Evolutionary conservation across 2,888 invertebrate genomes (phyloP).

Genomic region (Nebria salina): DNA sequence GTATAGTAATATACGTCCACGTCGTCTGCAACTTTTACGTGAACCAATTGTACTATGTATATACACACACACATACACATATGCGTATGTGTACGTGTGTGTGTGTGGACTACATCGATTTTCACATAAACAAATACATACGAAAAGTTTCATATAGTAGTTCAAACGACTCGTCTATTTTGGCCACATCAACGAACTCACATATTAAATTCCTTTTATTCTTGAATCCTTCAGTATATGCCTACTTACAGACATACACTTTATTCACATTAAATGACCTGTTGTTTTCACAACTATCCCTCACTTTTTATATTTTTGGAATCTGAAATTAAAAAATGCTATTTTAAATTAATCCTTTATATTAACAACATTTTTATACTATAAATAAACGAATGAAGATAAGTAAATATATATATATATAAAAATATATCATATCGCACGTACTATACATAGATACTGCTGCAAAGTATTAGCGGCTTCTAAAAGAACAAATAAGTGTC

Average conservation of each 20-base stretch:
- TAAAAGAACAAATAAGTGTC: neutral
- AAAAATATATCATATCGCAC: neutral
- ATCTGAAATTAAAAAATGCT: neutral
- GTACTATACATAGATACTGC: neutral
- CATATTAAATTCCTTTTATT: constrained; percentile 23
- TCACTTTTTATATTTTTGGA: neutral
- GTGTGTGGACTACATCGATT: constrained; percentile 12
- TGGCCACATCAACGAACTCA: constrained; percentile 5
- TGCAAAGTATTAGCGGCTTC: neutral
- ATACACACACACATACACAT: neutral
- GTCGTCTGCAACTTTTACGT: neutral
- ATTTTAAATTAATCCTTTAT: neutral
- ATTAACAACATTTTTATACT: too few species aligned
- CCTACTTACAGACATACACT: neutral
- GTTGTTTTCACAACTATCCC: neutral
- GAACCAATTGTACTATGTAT: neutral
- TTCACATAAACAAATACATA: constrained; percentile 20
- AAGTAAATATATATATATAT: too few species aligned
- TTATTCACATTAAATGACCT: neutral
- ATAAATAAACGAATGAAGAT: too few species aligned
- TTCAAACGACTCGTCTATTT: neutral
- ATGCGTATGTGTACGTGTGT: neutral
- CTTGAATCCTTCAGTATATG: neutral
- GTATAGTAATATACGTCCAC: neutral
- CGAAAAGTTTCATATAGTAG: constrained; percentile 16